These are phyloP conservation scores for Tridacna crocea DNA, from an alignment of 2,888 invertebrate species.

Conservation along the genomic window DNA sequence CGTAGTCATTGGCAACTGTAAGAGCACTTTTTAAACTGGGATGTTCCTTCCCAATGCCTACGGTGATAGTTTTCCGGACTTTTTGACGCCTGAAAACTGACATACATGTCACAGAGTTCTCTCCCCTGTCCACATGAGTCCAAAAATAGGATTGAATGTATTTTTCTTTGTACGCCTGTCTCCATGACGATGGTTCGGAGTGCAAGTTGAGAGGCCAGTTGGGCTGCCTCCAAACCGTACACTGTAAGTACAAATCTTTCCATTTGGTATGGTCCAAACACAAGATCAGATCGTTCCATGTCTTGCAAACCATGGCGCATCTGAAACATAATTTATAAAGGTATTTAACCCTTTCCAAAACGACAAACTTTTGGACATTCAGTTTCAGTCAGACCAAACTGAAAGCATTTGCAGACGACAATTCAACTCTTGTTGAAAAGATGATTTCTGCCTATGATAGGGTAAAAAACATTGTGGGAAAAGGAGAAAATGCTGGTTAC, in stretches of 20 bases:
- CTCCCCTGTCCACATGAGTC: slow-evolving; percentile 61
- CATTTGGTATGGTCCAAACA: slow-evolving; percentile 77
- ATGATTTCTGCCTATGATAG: no score
- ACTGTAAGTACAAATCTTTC: slow-evolving; percentile 74
- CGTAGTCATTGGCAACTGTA: slow-evolving; percentile 76
- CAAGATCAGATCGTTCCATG: slow-evolving; percentile 76
- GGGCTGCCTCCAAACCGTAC: slow-evolving; percentile 77
- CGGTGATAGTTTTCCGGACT: slow-evolving; percentile 72
- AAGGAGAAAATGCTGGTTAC: slow-evolving; percentile 1
- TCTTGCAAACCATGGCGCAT: slow-evolving; percentile 75
- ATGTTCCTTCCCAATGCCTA: slow-evolving; percentile 75
- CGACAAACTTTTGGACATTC: neutral
- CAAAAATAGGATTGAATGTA: slow-evolving; percentile 73
- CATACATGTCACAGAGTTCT: slow-evolving; percentile 65
- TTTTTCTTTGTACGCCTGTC: slow-evolving; percentile 74
- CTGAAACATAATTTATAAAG: slow-evolving; percentile 28
- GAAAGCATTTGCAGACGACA: no score
- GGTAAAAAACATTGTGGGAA: neutral
- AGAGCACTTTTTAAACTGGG: slow-evolving; percentile 76
- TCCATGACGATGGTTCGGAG: slow-evolving; percentile 77
- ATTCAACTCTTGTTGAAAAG: no score
- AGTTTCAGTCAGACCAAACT: no score
- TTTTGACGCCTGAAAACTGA: slow-evolving; percentile 70
- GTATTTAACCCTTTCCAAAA: neutral
- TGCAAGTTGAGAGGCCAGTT: slow-evolving; percentile 77